These are phyloP conservation scores for Drosophila albomicans DNA, from an alignment of 1,140 invertebrate species.

Conservation along the genomic window DNA sequence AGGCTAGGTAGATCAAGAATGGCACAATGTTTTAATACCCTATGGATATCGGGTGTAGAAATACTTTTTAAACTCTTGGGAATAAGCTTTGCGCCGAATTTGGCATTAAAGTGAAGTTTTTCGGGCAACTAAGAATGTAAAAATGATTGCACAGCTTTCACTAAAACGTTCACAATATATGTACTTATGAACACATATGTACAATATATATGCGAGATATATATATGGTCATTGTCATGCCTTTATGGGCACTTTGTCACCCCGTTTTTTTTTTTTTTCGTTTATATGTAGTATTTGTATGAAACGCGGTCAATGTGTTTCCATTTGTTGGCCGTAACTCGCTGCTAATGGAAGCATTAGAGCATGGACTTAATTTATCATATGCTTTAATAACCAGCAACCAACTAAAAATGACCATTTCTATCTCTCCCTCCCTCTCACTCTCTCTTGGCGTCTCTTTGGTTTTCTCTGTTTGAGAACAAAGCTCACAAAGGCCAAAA, in stretches of 20 bases:
- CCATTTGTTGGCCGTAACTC: constrained; percentile 6
- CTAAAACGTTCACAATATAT: too few relatives aligned
- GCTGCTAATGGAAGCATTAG: constrained; percentile 25
- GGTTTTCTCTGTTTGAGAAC: neutral
- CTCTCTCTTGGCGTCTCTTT: neutral
- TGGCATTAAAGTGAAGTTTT: too few relatives aligned
- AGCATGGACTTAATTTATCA: constrained; percentile 24
- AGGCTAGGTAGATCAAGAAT: too few relatives aligned
- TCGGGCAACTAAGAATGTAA: too few relatives aligned
- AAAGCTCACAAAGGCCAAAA: constrained; percentile 18
- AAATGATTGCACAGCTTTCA: neutral
- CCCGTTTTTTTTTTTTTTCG: neutral
- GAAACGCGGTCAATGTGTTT: constrained; percentile 4
- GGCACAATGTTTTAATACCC: too few relatives aligned
- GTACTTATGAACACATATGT: too few relatives aligned
- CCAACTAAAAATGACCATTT: neutral
- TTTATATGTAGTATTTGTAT: neutral
- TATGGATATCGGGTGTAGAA: too few relatives aligned
- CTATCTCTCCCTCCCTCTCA: neutral
- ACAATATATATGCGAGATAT: neutral
- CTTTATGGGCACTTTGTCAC: neutral
- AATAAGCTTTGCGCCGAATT: too few relatives aligned
- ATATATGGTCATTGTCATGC: neutral
- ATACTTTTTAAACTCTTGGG: too few relatives aligned
- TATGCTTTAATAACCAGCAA: constrained; percentile 9